Evolutionary conservation across 2,113 vertebrate genomes (phyloP).

Genomic region (Elachura formosa): DNA sequence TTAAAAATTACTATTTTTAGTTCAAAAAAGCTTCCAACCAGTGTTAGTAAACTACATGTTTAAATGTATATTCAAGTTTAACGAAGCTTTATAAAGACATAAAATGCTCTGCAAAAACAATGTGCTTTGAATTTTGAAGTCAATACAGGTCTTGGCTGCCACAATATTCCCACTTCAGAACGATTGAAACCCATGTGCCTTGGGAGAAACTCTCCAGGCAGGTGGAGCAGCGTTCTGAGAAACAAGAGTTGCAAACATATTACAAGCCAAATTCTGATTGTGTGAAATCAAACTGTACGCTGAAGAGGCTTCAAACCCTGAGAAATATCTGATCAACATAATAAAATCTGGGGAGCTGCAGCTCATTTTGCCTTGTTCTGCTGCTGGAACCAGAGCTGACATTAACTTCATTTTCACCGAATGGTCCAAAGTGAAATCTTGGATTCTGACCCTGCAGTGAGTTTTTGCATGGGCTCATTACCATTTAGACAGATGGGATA

Average conservation of each 20-base stretch:
- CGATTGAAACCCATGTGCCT: fast-evolving
- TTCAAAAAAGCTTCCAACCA: neutral
- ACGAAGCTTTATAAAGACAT: neutral
- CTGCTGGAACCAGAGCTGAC: neutral
- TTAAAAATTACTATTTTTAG: neutral
- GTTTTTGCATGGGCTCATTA: neutral
- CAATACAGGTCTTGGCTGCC: neutral
- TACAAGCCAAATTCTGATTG: neutral
- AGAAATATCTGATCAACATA: neutral
- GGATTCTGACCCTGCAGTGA: neutral
- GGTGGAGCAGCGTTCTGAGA: neutral
- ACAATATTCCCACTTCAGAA: neutral
- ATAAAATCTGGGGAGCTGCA: neutral
- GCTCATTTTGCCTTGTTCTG: neutral
- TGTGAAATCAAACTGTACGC: neutral
- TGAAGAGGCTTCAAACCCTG: neutral
- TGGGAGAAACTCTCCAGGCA: neutral
- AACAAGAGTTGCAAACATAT: neutral
- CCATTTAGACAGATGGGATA: neutral
- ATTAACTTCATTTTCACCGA: neutral
- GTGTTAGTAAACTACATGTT: neutral
- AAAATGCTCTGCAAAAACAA: neutral
- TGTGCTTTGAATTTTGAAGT: neutral
- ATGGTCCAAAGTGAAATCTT: neutral
- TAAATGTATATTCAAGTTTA: neutral